Evolutionary conservation across 2,113 vertebrate species (phyloP), one percentile per base, ranked within the genome.

Genomic region (Percina caprodes): DNA sequence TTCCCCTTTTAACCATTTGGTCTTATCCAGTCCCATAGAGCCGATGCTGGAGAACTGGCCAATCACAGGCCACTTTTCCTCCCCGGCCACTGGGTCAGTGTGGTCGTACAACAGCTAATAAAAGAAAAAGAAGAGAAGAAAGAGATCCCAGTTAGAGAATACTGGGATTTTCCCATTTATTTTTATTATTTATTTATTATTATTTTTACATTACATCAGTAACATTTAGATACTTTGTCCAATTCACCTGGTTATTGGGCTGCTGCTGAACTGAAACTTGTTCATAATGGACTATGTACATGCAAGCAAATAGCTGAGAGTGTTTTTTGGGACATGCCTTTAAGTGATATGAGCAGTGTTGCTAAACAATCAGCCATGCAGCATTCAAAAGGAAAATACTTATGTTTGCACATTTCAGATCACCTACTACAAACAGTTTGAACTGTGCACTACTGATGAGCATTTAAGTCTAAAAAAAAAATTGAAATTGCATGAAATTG

Each of bases 21-120:
- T 97, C 15, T 96, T 96, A 71, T 99, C 97, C 56, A 91, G 73
- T 71, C 98, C 98, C 96, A 99, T 79, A 0, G 98, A 99, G 52
- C 98, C 98, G 0, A 99, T 99, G 92, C 98, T 99, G 66, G 98
- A 99, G 85, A 99, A 99, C 93, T 99, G 98, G 3, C 96, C 98
- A 74, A 99, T 90, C 16, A 99, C 62, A 0, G 97, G 96, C 98
- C 98, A 99, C 26, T 68, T 75, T 23, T 98, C 95, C 0, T 92
- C 88, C 0, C 85, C 79, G 2, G 95, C 73, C 6, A 91, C 0
- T 0, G 95, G 74, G 0, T 83, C 61, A 13, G 95, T 60, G 48
- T 96, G 92, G 0, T 96, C 94, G 42, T 83, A 93, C 88, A 99
- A 86, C 77, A 99, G 76, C 94, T 95, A 48, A 46, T 46, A 69